Percentiles rank a stretch among this genome's conserved stretches.
Conservation (phyloP, 2,888 invertebrate genomes). For the Formica aserva region DNA sequence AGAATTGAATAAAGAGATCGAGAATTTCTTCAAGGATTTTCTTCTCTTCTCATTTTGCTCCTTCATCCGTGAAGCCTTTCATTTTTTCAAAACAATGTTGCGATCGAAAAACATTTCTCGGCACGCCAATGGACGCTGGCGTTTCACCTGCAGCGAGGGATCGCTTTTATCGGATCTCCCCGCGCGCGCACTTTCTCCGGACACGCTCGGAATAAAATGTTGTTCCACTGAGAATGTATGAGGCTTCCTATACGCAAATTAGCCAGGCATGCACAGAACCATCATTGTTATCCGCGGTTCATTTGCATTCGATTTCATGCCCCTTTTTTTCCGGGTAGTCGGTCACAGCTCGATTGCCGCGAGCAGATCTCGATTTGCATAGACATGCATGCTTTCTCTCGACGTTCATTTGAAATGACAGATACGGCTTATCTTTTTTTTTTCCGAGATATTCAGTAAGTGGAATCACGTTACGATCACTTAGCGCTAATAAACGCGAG, state of each 20-base stretch:
- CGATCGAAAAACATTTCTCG: neutral
- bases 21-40: neutral
- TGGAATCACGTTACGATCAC: neutral
- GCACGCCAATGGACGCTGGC: conserved; percentile 30
- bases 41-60: neutral
- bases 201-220: conserved; percentile 54
- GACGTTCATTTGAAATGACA: neutral
- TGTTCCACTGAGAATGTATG: neutral
- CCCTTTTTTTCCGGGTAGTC: conserved; percentile 10
- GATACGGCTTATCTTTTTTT: conserved; percentile 7
- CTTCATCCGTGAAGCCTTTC: neutral
- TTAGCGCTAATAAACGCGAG: neutral
- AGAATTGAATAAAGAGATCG: neutral
- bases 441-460: neutral
- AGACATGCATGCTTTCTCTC: conserved; percentile 30
- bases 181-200: conserved; percentile 41
- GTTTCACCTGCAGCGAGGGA: conserved; percentile 48
- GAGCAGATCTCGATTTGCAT: conserved; percentile 15
- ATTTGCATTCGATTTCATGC: conserved; percentile 39
- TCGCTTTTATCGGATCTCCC: conserved; percentile 51
- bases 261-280: conserved; percentile 14
- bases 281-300: conserved; percentile 25
- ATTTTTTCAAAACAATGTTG: conserved; percentile 2
- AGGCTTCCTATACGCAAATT: conserved; percentile 47
- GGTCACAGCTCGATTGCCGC: conserved; percentile 38